phyloP scores from a whole-genome alignment of 2,888 invertebrate species.

The Junonia oenone region DNA sequence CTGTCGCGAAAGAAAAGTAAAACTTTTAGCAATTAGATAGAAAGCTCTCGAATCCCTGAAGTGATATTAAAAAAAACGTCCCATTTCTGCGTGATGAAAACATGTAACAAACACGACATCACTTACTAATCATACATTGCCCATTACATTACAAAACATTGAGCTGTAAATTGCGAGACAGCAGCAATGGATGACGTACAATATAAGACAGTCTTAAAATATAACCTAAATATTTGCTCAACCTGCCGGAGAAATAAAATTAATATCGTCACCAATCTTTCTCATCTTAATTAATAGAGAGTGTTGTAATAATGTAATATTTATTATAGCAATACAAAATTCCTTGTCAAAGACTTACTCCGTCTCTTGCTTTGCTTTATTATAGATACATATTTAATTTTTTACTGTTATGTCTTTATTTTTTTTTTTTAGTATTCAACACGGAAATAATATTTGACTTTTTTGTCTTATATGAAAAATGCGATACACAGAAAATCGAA shows the following conservation, averaged over 20 bases:
- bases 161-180: neutral
- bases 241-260: constrained; percentile 13
- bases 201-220: neutral
- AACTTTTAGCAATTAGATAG: constrained; percentile 40
- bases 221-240: neutral
- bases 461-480: no score
- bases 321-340: no score
- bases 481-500: no score
- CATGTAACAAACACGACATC: neutral
- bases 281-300: neutral
- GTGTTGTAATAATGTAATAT: neutral
- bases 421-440: no score
- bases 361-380: no score
- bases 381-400: no score
- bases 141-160: neutral
- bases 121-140: constrained; percentile 1
- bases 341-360: no score
- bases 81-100: constrained; percentile 9
- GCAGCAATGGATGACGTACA: neutral
- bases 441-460: no score
- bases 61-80: constrained; percentile 25
- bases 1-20: constrained; percentile 12
- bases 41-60: constrained; percentile 32
- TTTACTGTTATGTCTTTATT: no score
- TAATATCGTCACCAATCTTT: constrained; percentile 3